Base-by-base conservation (phyloP, 1,140 invertebrate species). In the Babylonia areolata region DNA sequence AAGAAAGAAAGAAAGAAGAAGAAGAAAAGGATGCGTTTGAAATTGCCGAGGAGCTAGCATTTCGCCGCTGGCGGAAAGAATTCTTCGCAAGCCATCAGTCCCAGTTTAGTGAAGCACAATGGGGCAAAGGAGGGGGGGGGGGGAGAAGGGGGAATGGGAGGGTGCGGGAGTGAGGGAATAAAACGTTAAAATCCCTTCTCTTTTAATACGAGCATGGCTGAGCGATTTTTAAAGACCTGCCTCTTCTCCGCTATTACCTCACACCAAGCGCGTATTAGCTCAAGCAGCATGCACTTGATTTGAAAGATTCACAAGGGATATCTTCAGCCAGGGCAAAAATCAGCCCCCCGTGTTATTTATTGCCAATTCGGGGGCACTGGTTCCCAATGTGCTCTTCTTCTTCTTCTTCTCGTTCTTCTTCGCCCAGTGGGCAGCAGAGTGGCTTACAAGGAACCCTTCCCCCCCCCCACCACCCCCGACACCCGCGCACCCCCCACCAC, bases 291-390 rank as follows among this genome's bases (percentile, higher is more conserved):
- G 78, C 46, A 33, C 78, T 51, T 80, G 40, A 54, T 80, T 80
- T 54, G 78, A 80, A 35, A 80, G 78, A 80, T 80, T n/a, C 78
- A 80, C 78, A 80, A 80, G 46, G 78, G 42, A 54, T 54, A n/a
- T n/a, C n/a, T n/a, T 31, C 28, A 54, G 46, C 42, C 42, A 31
- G 78, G 78, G 42, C 40, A 80, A 80, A 51, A 80, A 51, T 80
- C 78, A 80, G 40, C 51, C 58, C 58, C 78, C 40, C n/a, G 40
- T 54, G 78, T 80, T 80, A 80, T 80, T 80, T 80, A 80, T 33
- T 51, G 78, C 42, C 78, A 80, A 80, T 80, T 80, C 78, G 40
- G 39, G 6, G 39, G 42, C 46, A 51, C 12, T 35, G 78, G 54
- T 31, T 80, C 46, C 42, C 28, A 9, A 9, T 28, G 23, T 28